phyloP scores from a whole-genome alignment of 2,888 invertebrate genomes.

The Leptinotarsa haldemani region DNA sequence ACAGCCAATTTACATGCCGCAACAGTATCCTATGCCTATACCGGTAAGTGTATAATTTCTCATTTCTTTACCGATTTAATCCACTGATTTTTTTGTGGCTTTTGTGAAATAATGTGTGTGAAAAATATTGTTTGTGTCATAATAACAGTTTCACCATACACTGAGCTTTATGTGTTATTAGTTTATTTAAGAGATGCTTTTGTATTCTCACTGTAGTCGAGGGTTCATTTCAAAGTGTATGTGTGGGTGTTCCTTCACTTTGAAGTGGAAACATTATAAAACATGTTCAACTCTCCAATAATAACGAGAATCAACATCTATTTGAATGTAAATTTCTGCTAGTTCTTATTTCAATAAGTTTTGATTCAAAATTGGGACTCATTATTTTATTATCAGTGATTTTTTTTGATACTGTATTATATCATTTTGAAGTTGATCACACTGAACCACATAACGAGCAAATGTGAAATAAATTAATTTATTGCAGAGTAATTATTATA shows the following conservation, averaged over 20 bases:
- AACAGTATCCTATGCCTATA: slow-evolving; percentile 67
- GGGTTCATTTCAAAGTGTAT: neutral
- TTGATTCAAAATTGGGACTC: too few species aligned
- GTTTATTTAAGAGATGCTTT: slow-evolving; percentile 1
- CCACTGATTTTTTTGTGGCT: neutral
- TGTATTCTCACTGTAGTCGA: neutral
- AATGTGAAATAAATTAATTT: too few species aligned
- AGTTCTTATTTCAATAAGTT: too few species aligned
- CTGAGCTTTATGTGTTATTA: slow-evolving; percentile 6
- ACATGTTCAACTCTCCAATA: too few species aligned
- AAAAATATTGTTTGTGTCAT: neutral
- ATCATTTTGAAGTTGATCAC: too few species aligned
- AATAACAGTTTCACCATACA: neutral
- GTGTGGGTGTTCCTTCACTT: neutral
- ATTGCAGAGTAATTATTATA: too few species aligned
- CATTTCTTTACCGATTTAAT: neutral
- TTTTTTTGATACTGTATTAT: too few species aligned
- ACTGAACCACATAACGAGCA: too few species aligned
- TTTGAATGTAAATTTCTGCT: too few species aligned
- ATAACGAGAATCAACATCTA: too few species aligned
- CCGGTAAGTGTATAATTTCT: slow-evolving; percentile 60
- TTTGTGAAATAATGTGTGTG: slow-evolving; percentile 14
- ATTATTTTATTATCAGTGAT: too few species aligned
- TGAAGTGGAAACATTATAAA: too few species aligned
- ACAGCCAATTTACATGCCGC: slow-evolving; percentile 65